Conservation (phyloP, 2,888 invertebrate genomes). For the Apodemia mormo region DNA sequence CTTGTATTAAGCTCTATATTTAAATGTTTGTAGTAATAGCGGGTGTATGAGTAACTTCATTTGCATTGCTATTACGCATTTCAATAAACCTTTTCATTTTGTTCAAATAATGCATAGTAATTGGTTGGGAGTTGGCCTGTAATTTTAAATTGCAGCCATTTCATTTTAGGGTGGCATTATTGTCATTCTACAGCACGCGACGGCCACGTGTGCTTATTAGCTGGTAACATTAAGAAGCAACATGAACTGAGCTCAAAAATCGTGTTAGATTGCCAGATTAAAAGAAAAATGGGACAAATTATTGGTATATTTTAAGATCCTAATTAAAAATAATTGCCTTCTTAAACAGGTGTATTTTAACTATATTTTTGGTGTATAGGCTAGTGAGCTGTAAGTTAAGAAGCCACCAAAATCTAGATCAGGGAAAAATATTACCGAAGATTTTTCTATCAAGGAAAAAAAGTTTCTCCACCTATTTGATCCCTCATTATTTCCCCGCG, state of each 20-base stretch:
- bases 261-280: no score
- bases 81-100: conserved; percentile 42
- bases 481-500: no score
- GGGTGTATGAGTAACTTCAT: conserved; percentile 32
- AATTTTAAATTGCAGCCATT: conserved; percentile 38
- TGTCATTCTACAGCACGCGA: not conserved
- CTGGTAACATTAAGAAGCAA: not conserved
- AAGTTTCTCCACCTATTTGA: no score
- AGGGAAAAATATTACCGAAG: no score
- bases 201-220: conserved; percentile 1
- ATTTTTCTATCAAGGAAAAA: no score
- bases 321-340: no score
- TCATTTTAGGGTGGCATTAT: conserved; percentile 28
- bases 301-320: no score
- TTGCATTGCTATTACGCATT: conserved; percentile 39
- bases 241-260: not conserved
- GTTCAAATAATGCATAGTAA: conserved; percentile 41
- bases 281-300: no score
- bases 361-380: no score
- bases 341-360: no score
- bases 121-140: conserved; percentile 39
- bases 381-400: no score
- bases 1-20: conserved; percentile 15
- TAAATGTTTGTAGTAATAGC: not conserved
- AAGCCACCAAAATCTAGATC: no score